Percentiles rank a stretch among this genome's conserved stretches.
phyloP scores from a whole-genome alignment of 2,888 invertebrate genomes.

The Silvanus unidentatus region DNA sequence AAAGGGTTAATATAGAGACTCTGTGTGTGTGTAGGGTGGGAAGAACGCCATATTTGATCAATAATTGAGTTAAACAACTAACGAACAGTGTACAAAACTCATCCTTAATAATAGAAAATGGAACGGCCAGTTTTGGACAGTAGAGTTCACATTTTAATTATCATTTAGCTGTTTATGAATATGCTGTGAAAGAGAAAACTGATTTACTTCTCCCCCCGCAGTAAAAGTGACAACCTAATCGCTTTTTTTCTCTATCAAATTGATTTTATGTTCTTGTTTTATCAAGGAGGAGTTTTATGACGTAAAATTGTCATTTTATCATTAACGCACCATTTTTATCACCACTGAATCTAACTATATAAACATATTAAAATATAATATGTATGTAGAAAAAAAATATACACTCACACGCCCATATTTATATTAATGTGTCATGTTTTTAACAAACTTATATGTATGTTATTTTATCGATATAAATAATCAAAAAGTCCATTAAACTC shows the following conservation, averaged over 20 bases:
- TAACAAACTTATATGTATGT: constrained; percentile 12
- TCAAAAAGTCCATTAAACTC: constrained; percentile 15
- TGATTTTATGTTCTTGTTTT: background rate
- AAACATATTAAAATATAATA: constrained; percentile 5
- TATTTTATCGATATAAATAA: constrained; percentile 15
- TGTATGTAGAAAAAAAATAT: background rate
- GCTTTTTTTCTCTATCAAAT: too few species aligned
- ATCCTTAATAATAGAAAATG: constrained; percentile 25
- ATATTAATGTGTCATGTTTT: background rate
- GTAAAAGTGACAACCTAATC: too few species aligned
- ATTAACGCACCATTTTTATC: constrained; percentile 30
- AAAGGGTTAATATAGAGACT: constrained; percentile 47
- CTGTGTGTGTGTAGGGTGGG: constrained; percentile 46
- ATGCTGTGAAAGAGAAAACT: too few species aligned
- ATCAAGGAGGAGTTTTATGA: constrained; percentile 34
- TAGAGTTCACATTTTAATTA: too few species aligned
- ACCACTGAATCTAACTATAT: constrained; percentile 28
- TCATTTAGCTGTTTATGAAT: too few species aligned
- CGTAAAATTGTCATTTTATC: constrained; percentile 39
- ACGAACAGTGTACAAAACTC: constrained; percentile 44
- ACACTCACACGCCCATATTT: constrained; percentile 16
- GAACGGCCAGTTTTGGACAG: too few species aligned
- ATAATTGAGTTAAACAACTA: constrained; percentile 49
- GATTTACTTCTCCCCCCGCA: too few species aligned
- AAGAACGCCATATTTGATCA: constrained; percentile 49